Conservation (phyloP, 2,888 invertebrate genomes). For the Athripsodes cinereus region DNA sequence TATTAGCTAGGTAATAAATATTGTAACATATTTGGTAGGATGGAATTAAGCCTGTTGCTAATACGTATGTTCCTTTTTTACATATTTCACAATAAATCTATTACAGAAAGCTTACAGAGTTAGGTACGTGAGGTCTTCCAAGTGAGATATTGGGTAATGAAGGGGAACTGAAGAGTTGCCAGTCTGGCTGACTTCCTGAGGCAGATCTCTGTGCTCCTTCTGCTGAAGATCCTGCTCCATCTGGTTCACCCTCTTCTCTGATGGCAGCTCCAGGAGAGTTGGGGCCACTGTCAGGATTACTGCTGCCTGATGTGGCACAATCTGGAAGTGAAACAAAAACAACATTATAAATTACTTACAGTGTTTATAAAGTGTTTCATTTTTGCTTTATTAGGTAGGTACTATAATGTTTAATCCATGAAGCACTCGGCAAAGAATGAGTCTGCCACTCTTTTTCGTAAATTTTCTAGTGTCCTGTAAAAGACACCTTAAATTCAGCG, state of each 20-base stretch:
- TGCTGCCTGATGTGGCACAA: conserved; percentile 40
- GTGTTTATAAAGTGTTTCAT: no score
- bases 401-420: background rate
- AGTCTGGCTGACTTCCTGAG: conserved; percentile 64
- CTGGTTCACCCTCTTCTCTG: conserved; percentile 58
- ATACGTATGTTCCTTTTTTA: background rate
- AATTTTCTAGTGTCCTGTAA: no score
- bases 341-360: no score
- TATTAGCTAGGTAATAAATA: background rate
- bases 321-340: no score
- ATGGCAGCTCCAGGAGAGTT: conserved; percentile 58
- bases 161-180: conserved; percentile 85
- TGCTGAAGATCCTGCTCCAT: conserved; percentile 68
- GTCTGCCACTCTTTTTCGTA: no score
- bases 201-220: conserved; percentile 68
- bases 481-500: no score
- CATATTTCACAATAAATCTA: background rate
- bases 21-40: background rate
- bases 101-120: conserved; percentile 29
- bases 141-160: conserved; percentile 96
- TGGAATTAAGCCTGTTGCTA: background rate
- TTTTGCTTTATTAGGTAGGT: no score
- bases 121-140: conserved; percentile 67
- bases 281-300: conserved; percentile 69
- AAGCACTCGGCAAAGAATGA: no score